phyloP scores from a whole-genome alignment of 2,888 invertebrate genomes.

The Lasioglossum oenotherae region DNA sequence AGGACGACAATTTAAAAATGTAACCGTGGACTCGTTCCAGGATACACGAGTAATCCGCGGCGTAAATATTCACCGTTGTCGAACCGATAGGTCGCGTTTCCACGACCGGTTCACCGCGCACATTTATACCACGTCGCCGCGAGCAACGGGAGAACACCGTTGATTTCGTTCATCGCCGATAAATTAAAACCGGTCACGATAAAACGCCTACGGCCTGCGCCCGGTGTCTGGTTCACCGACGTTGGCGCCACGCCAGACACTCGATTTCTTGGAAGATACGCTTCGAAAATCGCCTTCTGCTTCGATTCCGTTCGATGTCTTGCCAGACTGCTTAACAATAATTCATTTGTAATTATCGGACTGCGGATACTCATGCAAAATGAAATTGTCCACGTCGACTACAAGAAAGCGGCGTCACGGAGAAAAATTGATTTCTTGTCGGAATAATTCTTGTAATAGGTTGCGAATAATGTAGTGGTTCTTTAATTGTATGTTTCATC shows the following conservation, averaged over 20 bases:
- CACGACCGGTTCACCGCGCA: constrained; percentile 23
- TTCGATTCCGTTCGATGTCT: not conserved
- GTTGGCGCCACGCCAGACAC: constrained; percentile 55
- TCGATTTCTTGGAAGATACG: not conserved
- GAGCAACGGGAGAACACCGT: constrained; percentile 13
- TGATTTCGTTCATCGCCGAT: constrained; percentile 50
- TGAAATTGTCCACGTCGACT: no score
- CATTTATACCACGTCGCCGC: constrained; percentile 16
- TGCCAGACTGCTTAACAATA: not conserved
- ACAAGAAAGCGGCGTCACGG: no score
- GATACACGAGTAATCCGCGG: constrained; percentile 28
- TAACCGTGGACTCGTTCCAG: not conserved
- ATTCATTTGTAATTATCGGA: no score
- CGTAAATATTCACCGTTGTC: constrained; percentile 35
- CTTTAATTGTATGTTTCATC: no score
- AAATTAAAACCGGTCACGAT: constrained; percentile 55
- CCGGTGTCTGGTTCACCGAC: not conserved
- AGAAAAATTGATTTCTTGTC: no score
- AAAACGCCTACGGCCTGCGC: constrained; percentile 42
- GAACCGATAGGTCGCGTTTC: constrained; percentile 14
- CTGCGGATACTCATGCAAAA: no score
- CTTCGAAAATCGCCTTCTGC: not conserved
- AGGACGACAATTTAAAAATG: not conserved
- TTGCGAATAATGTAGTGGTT: no score
- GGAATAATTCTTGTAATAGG: no score